Conservation (phyloP, 2,797 vertebrate genomes). For the Avahi laniger region DNA sequence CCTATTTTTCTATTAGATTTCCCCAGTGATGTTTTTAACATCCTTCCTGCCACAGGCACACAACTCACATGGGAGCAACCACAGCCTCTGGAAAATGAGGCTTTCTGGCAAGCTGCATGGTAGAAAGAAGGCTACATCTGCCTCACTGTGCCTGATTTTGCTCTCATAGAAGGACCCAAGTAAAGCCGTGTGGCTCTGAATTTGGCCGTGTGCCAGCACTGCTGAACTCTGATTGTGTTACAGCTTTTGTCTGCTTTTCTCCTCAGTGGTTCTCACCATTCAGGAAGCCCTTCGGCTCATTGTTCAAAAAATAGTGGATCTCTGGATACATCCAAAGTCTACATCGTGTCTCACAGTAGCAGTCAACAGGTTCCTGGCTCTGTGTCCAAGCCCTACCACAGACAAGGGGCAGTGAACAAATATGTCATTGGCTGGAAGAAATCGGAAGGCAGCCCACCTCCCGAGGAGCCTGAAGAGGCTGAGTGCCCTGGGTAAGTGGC, state of each 20-base stretch:
- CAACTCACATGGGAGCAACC: rapidly evolving
- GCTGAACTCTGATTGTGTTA: background rate
- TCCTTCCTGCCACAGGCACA: background rate
- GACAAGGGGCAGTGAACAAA: slow-evolving; percentile 85
- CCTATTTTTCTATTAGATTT: background rate
- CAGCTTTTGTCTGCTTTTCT: slow-evolving; percentile 36
- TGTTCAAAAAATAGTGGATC: slow-evolving; percentile 91
- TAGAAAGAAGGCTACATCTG: background rate
- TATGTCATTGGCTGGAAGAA: slow-evolving; percentile 90
- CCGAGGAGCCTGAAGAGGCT: slow-evolving; percentile 90
- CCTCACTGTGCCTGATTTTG: background rate
- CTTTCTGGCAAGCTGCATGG: no score
- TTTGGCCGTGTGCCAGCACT: rapidly evolving
- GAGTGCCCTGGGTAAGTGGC: slow-evolving; percentile 91
- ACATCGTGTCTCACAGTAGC: slow-evolving; percentile 90
- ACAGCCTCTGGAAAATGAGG: background rate
- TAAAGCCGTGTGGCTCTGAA: background rate
- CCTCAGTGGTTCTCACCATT: slow-evolving; percentile 93
- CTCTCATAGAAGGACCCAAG: background rate
- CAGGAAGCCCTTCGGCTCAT: slow-evolving; percentile 92
- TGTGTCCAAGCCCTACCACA: slow-evolving; percentile 85
- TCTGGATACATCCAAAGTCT: slow-evolving; percentile 94
- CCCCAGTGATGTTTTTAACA: background rate
- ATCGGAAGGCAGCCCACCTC: slow-evolving; percentile 88
- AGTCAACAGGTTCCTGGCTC: slow-evolving; percentile 84